Evolutionary conservation across 2,888 invertebrate species (phyloP), one percentile per base, ranked within the genome.

Genomic region (Pseudoips prasinana): DNA sequence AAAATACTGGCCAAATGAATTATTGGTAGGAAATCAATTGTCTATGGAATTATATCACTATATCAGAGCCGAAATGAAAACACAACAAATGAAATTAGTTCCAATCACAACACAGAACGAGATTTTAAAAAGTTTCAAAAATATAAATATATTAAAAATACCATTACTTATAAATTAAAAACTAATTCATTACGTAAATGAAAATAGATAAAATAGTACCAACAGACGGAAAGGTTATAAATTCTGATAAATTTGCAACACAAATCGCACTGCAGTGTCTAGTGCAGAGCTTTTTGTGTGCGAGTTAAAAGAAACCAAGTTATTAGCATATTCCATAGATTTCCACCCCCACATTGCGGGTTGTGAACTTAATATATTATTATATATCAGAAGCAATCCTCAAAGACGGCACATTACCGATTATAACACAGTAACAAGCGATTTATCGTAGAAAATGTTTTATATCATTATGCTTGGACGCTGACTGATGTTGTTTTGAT

Each of bases 241-340:
- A 63, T 64, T 50, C 53, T 59, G 62, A 45, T 65, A 72, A 85
- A 87, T 84, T 86, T 82, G 86, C 87, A 87, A 85, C 73, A 75
- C 85, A 87, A 86, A 87, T 86, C 82, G 82, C 86, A 88, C 81
- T 88, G 88, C 88, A 87, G 88, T 83, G 72, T 76, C 74, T 76
- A 79, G 85, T 87, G 88, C 88, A 86, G 88, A 81, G 83, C 76
- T 87, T 88, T 86, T 86, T 86, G 83, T 84, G 73, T 76, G 74
- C 74, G 77, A 69, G 74, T 72, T 74, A 69, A 80, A 85, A 85
- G 83, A 79, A 84, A 83, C 74, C 73, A 67, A 67, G 74, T 74
- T 73, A 84, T 87, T 85, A 81, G 81, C 86, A 88, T 86, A 85
- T 82, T 78, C 75, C 69, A 81, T 74, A 64, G 73, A 61, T 73